These are phyloP conservation scores for Drosophila albomicans DNA, from an alignment of 1,140 invertebrate species.

Conservation along the genomic window DNA sequence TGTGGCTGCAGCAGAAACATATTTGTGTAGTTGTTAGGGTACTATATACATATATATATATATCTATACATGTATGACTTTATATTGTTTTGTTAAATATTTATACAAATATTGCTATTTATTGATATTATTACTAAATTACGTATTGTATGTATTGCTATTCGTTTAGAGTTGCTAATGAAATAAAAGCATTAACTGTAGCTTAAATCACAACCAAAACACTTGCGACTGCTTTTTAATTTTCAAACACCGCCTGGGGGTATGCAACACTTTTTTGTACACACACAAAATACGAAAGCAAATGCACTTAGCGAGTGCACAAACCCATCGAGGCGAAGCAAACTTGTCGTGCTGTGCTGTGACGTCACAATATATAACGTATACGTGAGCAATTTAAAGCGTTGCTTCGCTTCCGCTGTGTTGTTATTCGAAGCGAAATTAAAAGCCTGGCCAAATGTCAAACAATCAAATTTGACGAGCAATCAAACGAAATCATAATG, in stretches of 20 bases:
- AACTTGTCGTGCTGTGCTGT: neutral
- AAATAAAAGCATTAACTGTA: slow-evolving; percentile 30
- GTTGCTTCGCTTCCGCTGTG: slow-evolving; percentile 35
- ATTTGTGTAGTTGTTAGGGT: slow-evolving; percentile 32
- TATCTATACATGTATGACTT: slow-evolving; percentile 28
- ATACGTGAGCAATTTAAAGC: slow-evolving; percentile 21
- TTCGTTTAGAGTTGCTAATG: slow-evolving; percentile 8
- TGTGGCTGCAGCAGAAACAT: slow-evolving; percentile 20
- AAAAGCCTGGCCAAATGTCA: slow-evolving; percentile 49
- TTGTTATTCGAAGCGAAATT: slow-evolving; percentile 11
- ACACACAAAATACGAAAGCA: neutral
- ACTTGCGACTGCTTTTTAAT: neutral
- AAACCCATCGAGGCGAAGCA: neutral
- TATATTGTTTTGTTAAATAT: slow-evolving; percentile 60
- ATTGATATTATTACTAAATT: slow-evolving; percentile 36
- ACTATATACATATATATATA: slow-evolving; percentile 9
- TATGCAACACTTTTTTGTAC: slow-evolving; percentile 2
- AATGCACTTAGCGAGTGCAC: slow-evolving; percentile 9
- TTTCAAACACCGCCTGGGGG: neutral
- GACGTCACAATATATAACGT: neutral
- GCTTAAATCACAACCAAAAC: slow-evolving; percentile 1
- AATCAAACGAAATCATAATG: slow-evolving; percentile 42
- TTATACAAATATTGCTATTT: slow-evolving; percentile 66
- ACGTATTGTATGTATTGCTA: slow-evolving; percentile 31
- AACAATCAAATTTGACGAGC: slow-evolving; percentile 33